Percentiles rank a stretch among this genome's conserved stretches.
phyloP scores from a whole-genome alignment of 30 jellyfish, hydroid and myxozoan species.

The Mastigias papua region DNA sequence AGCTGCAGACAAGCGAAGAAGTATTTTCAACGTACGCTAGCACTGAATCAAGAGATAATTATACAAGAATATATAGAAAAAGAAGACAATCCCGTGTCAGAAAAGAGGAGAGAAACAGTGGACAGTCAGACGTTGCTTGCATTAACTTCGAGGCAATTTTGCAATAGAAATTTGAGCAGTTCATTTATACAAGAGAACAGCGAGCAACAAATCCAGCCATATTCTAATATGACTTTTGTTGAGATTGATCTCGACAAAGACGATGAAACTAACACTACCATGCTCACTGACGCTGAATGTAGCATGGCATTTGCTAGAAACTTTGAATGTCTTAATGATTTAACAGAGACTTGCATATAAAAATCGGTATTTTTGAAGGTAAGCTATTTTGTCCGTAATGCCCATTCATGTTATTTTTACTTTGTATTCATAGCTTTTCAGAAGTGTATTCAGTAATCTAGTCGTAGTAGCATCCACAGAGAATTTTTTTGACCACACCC shows the following conservation, averaged over 20 bases:
- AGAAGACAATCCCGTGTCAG: slow-evolving; percentile 1
- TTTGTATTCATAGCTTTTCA: too few relatives aligned
- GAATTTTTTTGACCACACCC: too few relatives aligned
- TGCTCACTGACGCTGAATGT: neutral
- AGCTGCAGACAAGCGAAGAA: slow-evolving; percentile 71
- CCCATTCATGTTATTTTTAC: neutral
- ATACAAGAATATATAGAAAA: slow-evolving; percentile 54
- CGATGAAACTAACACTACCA: neutral
- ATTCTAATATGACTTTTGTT: slow-evolving; percentile 20
- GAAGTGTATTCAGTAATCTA: too few relatives aligned
- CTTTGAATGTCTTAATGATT: slow-evolving; percentile 25
- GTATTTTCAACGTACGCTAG: slow-evolving; percentile 66
- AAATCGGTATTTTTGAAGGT: neutral
- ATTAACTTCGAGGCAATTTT: neutral
- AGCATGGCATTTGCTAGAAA: slow-evolving; percentile 1
- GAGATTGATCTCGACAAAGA: slow-evolving; percentile 65
- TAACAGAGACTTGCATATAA: slow-evolving; percentile 61
- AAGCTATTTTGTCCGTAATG: neutral
- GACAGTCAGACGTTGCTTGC: slow-evolving; percentile 5
- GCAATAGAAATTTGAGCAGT: slow-evolving; percentile 9
- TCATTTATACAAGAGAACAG: neutral
- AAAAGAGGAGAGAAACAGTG: neutral
- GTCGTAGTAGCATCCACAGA: too few relatives aligned
- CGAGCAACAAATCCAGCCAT: neutral
- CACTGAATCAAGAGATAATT: slow-evolving; percentile 62